These are phyloP conservation scores for Drosophila acutilabella DNA, from an alignment of 2,888 invertebrate species.

Conservation along the genomic window DNA sequence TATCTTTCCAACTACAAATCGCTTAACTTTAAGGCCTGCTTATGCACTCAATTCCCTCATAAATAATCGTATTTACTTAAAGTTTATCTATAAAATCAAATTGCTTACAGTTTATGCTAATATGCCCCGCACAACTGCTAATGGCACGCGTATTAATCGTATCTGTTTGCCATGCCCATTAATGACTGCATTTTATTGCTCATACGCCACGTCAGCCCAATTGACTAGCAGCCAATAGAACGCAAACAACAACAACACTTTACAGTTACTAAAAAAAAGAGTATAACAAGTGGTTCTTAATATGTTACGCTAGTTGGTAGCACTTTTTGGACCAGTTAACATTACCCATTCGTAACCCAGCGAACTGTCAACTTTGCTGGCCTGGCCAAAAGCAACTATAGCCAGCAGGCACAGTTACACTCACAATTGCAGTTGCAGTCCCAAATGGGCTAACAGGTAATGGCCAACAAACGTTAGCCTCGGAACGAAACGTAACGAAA, in stretches of 20 bases:
- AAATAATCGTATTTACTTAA: no score
- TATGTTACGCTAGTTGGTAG: constrained; percentile 36
- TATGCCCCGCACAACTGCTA: constrained; percentile 28
- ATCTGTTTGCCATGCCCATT: constrained; percentile 51
- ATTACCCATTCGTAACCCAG: constrained; percentile 50
- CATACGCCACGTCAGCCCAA: constrained; percentile 58
- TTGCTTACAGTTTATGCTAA: constrained; percentile 4
- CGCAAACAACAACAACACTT: constrained; percentile 26
- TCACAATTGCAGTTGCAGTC: constrained; percentile 11
- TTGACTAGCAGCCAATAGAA: constrained; percentile 36
- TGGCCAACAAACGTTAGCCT: constrained; percentile 1
- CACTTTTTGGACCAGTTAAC: constrained; percentile 34
- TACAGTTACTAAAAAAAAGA: constrained; percentile 57
- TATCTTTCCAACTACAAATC: no score
- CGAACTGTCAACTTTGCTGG: constrained; percentile 54
- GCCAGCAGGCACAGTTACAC: constrained; percentile 22
- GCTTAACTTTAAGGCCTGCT: no score
- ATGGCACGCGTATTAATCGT: constrained; percentile 37
- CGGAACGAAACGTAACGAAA: no score
- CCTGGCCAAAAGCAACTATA: constrained; percentile 9
- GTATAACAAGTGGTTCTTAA: constrained; percentile 37
- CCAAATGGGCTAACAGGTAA: constrained; percentile 19
- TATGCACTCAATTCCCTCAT: no score
- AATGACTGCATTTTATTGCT: constrained; percentile 59
- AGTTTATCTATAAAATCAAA: neutral